Percentiles rank a stretch among this genome's conserved stretches.
Evolutionary conservation across 2,888 invertebrate genomes (phyloP).

Genomic region (Agonopterix arenella): DNA sequence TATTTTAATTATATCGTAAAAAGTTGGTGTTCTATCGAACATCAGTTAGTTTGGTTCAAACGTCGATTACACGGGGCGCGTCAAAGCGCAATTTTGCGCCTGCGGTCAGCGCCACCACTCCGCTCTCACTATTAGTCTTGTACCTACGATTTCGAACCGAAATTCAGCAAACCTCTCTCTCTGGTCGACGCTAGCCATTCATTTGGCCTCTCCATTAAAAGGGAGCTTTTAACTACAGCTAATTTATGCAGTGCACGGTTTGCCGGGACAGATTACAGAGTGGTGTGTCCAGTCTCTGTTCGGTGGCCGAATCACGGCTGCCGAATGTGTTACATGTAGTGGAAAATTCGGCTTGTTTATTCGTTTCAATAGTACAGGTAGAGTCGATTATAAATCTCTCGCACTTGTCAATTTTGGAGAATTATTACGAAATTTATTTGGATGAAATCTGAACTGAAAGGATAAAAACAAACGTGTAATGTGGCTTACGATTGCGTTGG

Average conservation of each 20-base stretch:
- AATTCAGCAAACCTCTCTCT: conserved; percentile 31
- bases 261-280: conserved; percentile 67
- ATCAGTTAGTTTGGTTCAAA: conserved; percentile 32
- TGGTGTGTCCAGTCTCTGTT: conserved; percentile 21
- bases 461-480: too few relatives aligned
- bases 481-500: too few relatives aligned
- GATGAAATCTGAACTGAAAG: too few relatives aligned
- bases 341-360: conserved; percentile 46
- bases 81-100: conserved; percentile 46
- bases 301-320: conserved; percentile 18
- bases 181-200: conserved; percentile 45
- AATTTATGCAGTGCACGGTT: conserved; percentile 70
- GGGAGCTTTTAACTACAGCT: conserved; percentile 69
- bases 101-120: conserved; percentile 31
- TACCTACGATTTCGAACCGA: conserved; percentile 24
- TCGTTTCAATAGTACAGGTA: conserved; percentile 27
- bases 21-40: conserved; percentile 18
- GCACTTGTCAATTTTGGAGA: too few relatives aligned
- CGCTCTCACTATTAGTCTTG: conserved; percentile 38
- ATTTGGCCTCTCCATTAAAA: conserved; percentile 68
- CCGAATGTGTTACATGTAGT: conserved; percentile 44
- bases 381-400: too few relatives aligned
- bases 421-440: too few relatives aligned
- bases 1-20: not conserved
- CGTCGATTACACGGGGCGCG: conserved; percentile 25